Base-by-base conservation (phyloP, 2,888 invertebrate species). In the Andrena bicolor region DNA sequence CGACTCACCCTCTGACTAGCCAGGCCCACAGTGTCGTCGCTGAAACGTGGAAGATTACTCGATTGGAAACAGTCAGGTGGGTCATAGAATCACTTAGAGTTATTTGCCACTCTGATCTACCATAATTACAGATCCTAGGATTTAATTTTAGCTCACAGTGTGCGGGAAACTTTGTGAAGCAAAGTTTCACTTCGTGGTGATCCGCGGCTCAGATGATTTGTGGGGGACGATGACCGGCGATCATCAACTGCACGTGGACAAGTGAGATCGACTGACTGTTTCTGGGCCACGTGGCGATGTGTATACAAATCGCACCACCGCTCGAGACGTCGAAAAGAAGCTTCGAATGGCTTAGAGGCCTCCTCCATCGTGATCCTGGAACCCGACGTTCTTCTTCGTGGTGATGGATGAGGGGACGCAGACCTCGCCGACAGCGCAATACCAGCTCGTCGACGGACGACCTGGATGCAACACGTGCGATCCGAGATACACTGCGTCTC, bases 351-450 rank as follows among this genome's bases (percentile, higher is more conserved):
- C 71, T 79, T 64, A n/a, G 28, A 28, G 41, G 58, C 35, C 68
- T 80, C 58, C 16, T 58, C 32, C 75, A 32, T 20, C 60, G 23
- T 6, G 75, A 48, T 70, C 78, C 79, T 78, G 23, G 60, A 69
- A 71, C 70, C 58, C 64, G 68, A 65, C 71, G 77, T 82, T 72
- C 77, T 80, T 65, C 48, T 61, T 56, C 64, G 35, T 81, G 85
- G 86, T 92, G 91, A 92, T 92, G 88, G 90, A 92, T 91, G 91
- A 89, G 87, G 76, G 85, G 86, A 83, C 88, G 82, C 89, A 89
- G 89, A 88, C 90, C 86, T 88, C 66, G 88, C 83, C 89, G 90
- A 90, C 90, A 89, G 89, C 66, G 88, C 90, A 88, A 91, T 91
- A 89, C 86, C 66, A 82, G 84, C 81, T 53, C 51, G 74, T 53